Evolutionary conservation across 2,113 vertebrate genomes (phyloP).

Genomic region (Grus americana): DNA sequence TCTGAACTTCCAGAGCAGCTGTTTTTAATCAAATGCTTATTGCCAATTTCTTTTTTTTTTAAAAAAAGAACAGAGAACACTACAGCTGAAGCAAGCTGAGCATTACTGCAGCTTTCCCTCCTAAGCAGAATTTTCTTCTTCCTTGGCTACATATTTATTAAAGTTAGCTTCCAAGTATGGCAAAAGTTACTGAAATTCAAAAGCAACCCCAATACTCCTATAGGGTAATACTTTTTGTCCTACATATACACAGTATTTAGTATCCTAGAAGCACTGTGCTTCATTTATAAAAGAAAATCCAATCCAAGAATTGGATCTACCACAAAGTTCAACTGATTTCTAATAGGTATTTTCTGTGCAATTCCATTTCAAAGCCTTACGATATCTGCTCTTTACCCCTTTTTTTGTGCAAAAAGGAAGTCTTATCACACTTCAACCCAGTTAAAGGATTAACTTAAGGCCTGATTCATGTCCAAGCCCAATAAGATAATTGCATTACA

Average conservation of each 20-base stretch:
- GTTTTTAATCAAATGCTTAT: background rate
- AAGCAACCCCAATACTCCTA: background rate
- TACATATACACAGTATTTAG: background rate
- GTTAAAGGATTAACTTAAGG: background rate
- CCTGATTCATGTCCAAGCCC: background rate
- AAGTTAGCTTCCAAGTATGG: background rate
- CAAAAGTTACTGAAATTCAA: background rate
- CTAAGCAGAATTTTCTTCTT: background rate
- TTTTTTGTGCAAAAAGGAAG: background rate
- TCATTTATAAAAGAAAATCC: background rate
- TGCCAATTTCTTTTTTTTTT: background rate
- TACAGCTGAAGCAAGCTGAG: background rate
- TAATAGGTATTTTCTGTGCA: background rate
- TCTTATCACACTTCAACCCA: background rate
- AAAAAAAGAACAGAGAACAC: background rate
- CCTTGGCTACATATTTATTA: background rate
- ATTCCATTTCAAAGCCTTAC: background rate
- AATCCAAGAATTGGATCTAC: background rate
- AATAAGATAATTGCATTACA: background rate
- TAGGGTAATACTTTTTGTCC: background rate
- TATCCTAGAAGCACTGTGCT: background rate
- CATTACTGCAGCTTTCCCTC: background rate
- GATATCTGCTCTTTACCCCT: background rate
- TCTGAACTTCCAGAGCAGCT: background rate
- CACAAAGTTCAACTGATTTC: background rate